Conservation (phyloP, 53 echinoderm and acorn worm species). For the Holothuria leucospilota region DNA sequence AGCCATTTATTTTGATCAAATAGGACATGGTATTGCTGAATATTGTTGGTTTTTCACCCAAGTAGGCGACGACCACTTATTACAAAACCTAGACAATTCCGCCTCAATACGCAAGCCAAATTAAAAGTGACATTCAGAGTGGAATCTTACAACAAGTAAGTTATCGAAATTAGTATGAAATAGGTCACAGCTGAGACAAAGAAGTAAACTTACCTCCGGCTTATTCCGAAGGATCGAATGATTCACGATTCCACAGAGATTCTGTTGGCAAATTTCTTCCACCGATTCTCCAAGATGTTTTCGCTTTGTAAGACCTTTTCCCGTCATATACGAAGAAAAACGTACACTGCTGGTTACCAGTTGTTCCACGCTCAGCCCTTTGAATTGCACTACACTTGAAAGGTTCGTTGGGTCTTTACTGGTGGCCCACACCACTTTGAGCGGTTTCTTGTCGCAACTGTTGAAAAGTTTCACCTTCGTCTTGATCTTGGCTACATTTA, state of each 20-base stretch:
- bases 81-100: too few relatives aligned
- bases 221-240: neutral
- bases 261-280: neutral
- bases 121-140: too few relatives aligned
- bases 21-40: too few relatives aligned
- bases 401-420: neutral
- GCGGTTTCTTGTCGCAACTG: neutral
- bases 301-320: neutral
- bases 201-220: neutral
- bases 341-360: neutral
- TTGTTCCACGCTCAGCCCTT: neutral
- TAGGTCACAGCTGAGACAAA: too few relatives aligned
- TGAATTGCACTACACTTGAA: neutral
- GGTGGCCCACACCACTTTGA: neutral
- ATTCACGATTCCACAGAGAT: neutral
- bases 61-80: too few relatives aligned
- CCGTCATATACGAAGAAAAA: neutral
- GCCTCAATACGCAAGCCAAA: too few relatives aligned
- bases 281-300: constrained; percentile 6
- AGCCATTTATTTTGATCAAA: too few relatives aligned
- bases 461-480: constrained; percentile 11
- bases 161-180: too few relatives aligned
- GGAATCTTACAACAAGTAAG: too few relatives aligned
- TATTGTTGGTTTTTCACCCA: too few relatives aligned
- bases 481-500: neutral